phyloP scores from a whole-genome alignment of 1,140 invertebrate species.

The Drosophila elegans region DNA sequence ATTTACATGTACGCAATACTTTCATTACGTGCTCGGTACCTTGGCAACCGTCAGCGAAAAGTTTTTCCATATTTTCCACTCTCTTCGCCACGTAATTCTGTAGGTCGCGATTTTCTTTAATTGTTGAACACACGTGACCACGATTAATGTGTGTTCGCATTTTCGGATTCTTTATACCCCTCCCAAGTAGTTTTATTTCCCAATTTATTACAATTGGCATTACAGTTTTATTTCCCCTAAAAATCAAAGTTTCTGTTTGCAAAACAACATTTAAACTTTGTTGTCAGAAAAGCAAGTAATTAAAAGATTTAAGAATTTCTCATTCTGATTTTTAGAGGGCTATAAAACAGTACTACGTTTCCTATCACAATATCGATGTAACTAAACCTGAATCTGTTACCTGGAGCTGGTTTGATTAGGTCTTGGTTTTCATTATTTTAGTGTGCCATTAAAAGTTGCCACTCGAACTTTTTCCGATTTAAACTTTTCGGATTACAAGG shows the following conservation, averaged over 20 bases:
- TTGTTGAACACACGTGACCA: slow-evolving; percentile 17
- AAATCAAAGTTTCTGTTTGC: no score
- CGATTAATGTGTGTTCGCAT: neutral
- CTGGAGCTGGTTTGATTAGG: slow-evolving; percentile 34
- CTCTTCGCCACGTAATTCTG: slow-evolving; percentile 17
- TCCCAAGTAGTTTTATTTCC: no score
- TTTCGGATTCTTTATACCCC: no score
- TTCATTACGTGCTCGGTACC: slow-evolving; percentile 58
- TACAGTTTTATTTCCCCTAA: no score
- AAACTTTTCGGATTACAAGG: slow-evolving; percentile 30
- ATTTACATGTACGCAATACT: slow-evolving; percentile 64
- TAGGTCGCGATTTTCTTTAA: slow-evolving; percentile 27
- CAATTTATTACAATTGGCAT: no score
- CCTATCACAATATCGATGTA: slow-evolving; percentile 21
- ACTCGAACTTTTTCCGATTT: slow-evolving; percentile 27
- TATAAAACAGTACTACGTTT: neutral
- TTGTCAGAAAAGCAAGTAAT: no score
- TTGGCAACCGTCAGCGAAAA: slow-evolving; percentile 34
- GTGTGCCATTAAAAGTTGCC: slow-evolving; percentile 45
- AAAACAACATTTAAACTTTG: no score
- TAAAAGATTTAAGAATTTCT: neutral
- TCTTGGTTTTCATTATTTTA: slow-evolving; percentile 46
- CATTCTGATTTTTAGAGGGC: neutral
- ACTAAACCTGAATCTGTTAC: slow-evolving; percentile 8
- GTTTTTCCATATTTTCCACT: slow-evolving; percentile 41